Base-by-base conservation (phyloP, 2,888 invertebrate genomes). In the Lottia gigantea region DNA sequence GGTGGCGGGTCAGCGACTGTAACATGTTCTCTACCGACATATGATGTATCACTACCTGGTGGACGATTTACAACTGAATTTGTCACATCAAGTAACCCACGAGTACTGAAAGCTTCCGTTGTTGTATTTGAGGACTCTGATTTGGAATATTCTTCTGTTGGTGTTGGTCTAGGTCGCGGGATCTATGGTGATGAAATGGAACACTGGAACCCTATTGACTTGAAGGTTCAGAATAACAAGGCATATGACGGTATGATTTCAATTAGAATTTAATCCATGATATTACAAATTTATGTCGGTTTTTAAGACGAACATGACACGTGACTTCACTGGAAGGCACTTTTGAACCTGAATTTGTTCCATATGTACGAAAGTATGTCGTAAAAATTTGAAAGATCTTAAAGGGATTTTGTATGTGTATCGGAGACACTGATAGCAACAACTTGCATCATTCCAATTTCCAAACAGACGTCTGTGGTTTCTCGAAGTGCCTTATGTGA, bases 121-220 rank as follows among this genome's bases (percentile, higher is more conserved):
- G 73, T 78, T 7, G 76, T 77, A 7, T 74, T 76, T 71, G 82
- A 83, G 31, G 82, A 83, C 66, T 81, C 81, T 0, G 72, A 26
- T 8, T 40, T 74, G 1, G 46, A 45, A 12, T 49, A 15, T 15
- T 67, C 72, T 7, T 19, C 55, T 14, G 47, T 74, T 19, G 74
- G 72, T 45, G 72, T 74, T 1, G 74, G 74, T 1, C 47, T 68
- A 7, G 72, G 72, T 14, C 70, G 49, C 15, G 70, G 70, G 6
- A 62, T 70, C 45, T 74, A 74, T 25, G 67, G 63, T 11, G 66
- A 62, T 26, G 74, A 70, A 4, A 46, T 72, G 16, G 31, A 45
- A 26, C 14, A 23, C 2, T 74, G 55, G 26, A 16, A 15, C 25
- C 46, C 47, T 14, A 66, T 74, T 12, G 46, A 74, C 40, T 61